Evolutionary conservation across 2,797 vertebrate genomes (phyloP).

Genomic region (Calcarius lapponicus): DNA sequence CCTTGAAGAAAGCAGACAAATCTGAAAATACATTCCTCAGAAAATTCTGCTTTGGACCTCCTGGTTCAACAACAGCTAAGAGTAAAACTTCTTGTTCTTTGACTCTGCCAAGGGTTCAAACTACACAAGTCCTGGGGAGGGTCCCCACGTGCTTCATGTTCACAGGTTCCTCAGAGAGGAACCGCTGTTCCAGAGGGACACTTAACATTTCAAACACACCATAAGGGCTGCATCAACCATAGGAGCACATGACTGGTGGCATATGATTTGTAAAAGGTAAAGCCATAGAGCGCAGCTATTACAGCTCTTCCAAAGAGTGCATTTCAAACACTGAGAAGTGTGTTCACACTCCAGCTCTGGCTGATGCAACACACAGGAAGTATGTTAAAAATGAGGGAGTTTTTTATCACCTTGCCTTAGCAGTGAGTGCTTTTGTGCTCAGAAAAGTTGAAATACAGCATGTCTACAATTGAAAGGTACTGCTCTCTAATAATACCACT

Average conservation of each 20-base stretch:
- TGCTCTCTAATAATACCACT: not conserved
- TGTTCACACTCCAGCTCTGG: not conserved
- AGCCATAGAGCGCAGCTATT: not conserved
- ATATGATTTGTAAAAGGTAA: not conserved
- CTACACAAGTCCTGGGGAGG: not conserved
- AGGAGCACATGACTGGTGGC: not conserved
- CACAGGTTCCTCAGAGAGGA: not conserved
- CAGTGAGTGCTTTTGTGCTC: not conserved
- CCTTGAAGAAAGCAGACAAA: not conserved
- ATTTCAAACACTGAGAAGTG: not conserved
- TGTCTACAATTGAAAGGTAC: not conserved
- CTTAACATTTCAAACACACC: not conserved
- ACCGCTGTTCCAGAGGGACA: not conserved
- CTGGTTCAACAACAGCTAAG: not conserved
- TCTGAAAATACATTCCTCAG: not conserved
- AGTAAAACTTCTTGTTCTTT: not conserved
- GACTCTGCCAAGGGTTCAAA: not conserved
- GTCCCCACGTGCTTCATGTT: accelerated
- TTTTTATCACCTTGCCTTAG: not conserved
- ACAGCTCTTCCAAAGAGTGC: not conserved
- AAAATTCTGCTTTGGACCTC: not conserved
- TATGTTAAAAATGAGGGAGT: not conserved
- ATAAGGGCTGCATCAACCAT: accelerated
- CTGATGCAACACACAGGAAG: not conserved
- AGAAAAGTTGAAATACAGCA: not conserved